A percentile compares a stretch with the other conserved stretches of the same genome.
Evolutionary conservation across 1,140 invertebrate genomes (phyloP).

Genomic region (Saccostrea cuccullata): DNA sequence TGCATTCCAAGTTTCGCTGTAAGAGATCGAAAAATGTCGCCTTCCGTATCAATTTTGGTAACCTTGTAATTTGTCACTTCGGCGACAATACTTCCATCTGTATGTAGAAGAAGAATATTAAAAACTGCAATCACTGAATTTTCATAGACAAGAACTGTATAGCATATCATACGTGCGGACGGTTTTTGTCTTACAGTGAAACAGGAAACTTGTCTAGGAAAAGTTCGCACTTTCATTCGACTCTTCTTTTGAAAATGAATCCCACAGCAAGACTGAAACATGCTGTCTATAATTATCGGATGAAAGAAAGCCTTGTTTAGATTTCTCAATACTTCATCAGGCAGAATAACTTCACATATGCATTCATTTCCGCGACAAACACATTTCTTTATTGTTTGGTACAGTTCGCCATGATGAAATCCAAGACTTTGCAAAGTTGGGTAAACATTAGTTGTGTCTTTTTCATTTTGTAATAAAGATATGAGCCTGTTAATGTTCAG

Average conservation of each 20-base stretch:
- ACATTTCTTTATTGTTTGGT: constrained; percentile 21
- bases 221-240: constrained; percentile 4
- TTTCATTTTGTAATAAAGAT: background rate
- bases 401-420: constrained; percentile 24
- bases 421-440: background rate
- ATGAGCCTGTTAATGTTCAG: background rate
- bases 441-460: background rate
- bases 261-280: constrained; percentile 33
- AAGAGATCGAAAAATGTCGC: background rate
- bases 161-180: constrained; percentile 36
- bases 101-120: constrained; percentile 55
- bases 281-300: constrained; percentile 24
- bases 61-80: constrained; percentile 40
- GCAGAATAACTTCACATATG: background rate
- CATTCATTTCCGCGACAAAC: background rate
- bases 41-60: background rate
- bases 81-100: constrained; percentile 59
- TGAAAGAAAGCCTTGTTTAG: background rate
- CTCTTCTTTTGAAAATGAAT: constrained; percentile 1
- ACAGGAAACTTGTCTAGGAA: constrained; percentile 27
- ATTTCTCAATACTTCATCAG: background rate
- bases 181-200: background rate
- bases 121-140: constrained; percentile 44
- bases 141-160: constrained; percentile 31
- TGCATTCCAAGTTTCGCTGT: background rate